These are phyloP conservation scores for Palythoa grandiflora DNA, from an alignment of 92 coral and sea anemone species.

Conservation along the genomic window DNA sequence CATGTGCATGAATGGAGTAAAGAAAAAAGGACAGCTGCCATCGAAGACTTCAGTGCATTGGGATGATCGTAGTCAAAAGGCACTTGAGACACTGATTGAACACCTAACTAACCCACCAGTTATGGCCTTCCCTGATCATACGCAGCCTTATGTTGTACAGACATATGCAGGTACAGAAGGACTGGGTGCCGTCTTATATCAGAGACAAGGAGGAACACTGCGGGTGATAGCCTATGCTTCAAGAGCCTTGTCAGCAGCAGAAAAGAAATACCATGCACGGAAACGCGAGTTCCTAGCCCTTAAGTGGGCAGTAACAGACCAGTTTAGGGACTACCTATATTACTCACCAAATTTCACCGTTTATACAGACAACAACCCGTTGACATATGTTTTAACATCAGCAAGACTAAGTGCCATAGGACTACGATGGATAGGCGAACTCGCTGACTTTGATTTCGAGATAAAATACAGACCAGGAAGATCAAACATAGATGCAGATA, in stretches of 20 bases:
- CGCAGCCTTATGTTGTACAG: slow-evolving; percentile 44
- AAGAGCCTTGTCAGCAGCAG: slow-evolving; percentile 6
- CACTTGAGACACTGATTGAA: slow-evolving; percentile 49
- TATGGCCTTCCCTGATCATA: slow-evolving; percentile 53
- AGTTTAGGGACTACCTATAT: neutral
- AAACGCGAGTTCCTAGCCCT: neutral
- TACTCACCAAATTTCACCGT: too few relatives aligned
- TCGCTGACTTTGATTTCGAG: too few relatives aligned
- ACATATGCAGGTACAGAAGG: slow-evolving; percentile 49
- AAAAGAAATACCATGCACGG: neutral
- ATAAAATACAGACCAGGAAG: too few relatives aligned
- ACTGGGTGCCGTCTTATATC: slow-evolving; percentile 42
- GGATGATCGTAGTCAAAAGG: slow-evolving; percentile 24
- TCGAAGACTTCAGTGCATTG: slow-evolving; percentile 45
- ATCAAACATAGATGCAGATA: too few relatives aligned
- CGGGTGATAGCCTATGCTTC: slow-evolving; percentile 11
- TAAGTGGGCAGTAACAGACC: neutral
- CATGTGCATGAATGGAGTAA: neutral
- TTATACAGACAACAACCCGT: too few relatives aligned
- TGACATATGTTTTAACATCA: too few relatives aligned
- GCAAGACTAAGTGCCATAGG: too few relatives aligned
- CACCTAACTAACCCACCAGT: slow-evolving; percentile 57
- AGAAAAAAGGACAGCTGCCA: slow-evolving; percentile 48
- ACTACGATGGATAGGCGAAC: too few relatives aligned
- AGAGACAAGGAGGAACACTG: slow-evolving; percentile 35